phyloP scores from a whole-genome alignment of 1,140 invertebrate genomes.

The Leptinotarsa texana region DNA sequence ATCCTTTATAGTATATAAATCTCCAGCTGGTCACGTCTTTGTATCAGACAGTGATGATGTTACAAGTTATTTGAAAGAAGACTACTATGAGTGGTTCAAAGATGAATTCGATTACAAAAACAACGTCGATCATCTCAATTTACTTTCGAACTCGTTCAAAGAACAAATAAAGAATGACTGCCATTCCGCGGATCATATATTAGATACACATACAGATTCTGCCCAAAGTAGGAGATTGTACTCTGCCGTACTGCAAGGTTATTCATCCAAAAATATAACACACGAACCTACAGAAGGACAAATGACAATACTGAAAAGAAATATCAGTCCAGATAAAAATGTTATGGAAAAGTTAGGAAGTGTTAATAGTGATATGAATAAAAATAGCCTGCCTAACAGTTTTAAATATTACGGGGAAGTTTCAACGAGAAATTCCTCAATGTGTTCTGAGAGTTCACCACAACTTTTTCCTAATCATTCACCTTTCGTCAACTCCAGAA shows the following conservation, averaged over 20 bases:
- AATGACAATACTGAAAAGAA: conserved; percentile 19
- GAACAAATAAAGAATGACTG: conserved; percentile 5
- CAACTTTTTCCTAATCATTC: conserved; percentile 10
- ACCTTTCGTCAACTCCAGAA: conserved; percentile 2
- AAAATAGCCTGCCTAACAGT: conserved; percentile 1
- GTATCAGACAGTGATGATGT: conserved; percentile 18
- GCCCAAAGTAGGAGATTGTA: conserved; percentile 36
- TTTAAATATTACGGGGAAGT: neutral
- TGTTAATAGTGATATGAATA: conserved; percentile 11
- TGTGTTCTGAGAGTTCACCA: neutral
- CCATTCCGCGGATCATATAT: neutral
- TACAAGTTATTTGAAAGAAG: conserved; percentile 15
- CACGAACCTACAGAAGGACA: conserved; percentile 3
- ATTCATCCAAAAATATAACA: conserved; percentile 21
- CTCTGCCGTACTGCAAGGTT: conserved; percentile 46
- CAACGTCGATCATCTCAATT: neutral
- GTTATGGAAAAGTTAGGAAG: conserved; percentile 20
- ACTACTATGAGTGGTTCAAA: conserved; percentile 18
- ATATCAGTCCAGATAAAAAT: neutral
- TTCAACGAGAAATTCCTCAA: neutral
- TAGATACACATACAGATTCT: conserved; percentile 18
- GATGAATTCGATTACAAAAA: neutral
- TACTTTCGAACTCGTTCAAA: conserved; percentile 15
- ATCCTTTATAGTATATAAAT: conserved; percentile 30
- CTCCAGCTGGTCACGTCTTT: conserved; percentile 23